A percentile compares a stretch with the other conserved stretches of the same genome.
Conservation (phyloP, 2,888 invertebrate genomes). For the Laspeyria flexula region DNA sequence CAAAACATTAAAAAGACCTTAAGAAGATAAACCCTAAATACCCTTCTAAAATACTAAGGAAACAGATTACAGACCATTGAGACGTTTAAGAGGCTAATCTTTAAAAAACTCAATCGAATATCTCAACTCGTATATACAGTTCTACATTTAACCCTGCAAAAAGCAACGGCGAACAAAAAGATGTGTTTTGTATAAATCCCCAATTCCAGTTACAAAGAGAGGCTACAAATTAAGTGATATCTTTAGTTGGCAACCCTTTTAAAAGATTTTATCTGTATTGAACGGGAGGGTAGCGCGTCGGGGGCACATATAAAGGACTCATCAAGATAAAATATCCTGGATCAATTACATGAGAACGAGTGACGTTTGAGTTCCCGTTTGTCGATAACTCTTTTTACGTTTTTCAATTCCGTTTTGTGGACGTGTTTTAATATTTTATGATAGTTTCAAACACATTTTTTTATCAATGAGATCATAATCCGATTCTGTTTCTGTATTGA, state of each 20-base stretch:
- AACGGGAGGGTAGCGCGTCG: conserved; percentile 78
- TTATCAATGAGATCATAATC: conserved; percentile 52
- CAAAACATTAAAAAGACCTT: conserved; percentile 66
- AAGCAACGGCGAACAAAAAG: conserved; percentile 60
- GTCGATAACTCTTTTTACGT: conserved; percentile 65
- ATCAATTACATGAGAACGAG: conserved; percentile 82
- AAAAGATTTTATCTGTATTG: conserved; percentile 80
- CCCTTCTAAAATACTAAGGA: conserved; percentile 65
- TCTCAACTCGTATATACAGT: conserved; percentile 38
- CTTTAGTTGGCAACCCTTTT: conserved; percentile 85
- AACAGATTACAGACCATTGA: conserved; percentile 68
- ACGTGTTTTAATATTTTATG: conserved; percentile 45
- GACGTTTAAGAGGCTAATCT: conserved; percentile 64
- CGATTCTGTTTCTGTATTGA: conserved; percentile 56
- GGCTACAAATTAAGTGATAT: conserved; percentile 85
- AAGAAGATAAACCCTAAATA: conserved; percentile 67
- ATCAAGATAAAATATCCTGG: conserved; percentile 84
- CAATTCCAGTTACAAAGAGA: conserved; percentile 80
- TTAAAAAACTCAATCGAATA: conserved; percentile 72
- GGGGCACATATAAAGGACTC: conserved; percentile 80
- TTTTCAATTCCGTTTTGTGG: conserved; percentile 55
- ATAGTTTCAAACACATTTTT: conserved; percentile 30
- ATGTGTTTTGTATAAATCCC: conserved; percentile 69
- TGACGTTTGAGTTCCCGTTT: conserved; percentile 78
- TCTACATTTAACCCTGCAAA: conserved; percentile 61